Percentiles rank a stretch among this genome's conserved stretches.
Conservation (phyloP, 2,797 vertebrate species). For the Rhadinocentrus ornatus region DNA sequence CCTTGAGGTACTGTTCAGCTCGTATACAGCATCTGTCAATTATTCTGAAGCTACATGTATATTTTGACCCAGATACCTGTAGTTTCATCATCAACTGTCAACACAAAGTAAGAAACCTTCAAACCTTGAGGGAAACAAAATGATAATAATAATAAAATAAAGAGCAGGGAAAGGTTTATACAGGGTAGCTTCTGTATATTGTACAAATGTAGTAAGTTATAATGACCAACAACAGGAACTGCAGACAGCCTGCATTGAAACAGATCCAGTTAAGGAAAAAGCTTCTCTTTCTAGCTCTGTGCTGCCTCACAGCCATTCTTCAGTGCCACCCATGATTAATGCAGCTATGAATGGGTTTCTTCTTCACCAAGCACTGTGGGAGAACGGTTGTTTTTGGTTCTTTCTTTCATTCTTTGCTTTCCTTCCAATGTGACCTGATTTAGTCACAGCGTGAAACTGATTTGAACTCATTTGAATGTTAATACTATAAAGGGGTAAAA, state of each 20-base stretch:
- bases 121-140: constrained; percentile 4
- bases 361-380: constrained; percentile 56
- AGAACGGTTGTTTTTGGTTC: constrained; percentile 49
- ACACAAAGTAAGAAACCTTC: not conserved
- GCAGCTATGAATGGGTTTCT: constrained; percentile 69
- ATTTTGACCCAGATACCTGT: not conserved
- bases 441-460: constrained; percentile 71
- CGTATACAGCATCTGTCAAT: not conserved
- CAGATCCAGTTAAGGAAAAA: constrained; percentile 29
- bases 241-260: constrained; percentile 36
- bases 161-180: not conserved
- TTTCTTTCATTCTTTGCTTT: constrained; percentile 47
- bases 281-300: constrained; percentile 36
- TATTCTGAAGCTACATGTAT: not conserved
- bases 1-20: not conserved
- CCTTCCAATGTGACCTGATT: constrained; percentile 63
- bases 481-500: constrained; percentile 64
- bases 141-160: not conserved
- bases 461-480: constrained; percentile 77
- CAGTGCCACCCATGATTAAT: constrained; percentile 74
- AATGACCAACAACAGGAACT: constrained; percentile 20
- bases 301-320: constrained; percentile 59
- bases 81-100: not conserved
- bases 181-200: not conserved
- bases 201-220: constrained; percentile 16